Evolutionary conservation across 2,797 vertebrate species (phyloP), one percentile per base, ranked within the genome.

Genomic region (Sebastes nivosus): DNA sequence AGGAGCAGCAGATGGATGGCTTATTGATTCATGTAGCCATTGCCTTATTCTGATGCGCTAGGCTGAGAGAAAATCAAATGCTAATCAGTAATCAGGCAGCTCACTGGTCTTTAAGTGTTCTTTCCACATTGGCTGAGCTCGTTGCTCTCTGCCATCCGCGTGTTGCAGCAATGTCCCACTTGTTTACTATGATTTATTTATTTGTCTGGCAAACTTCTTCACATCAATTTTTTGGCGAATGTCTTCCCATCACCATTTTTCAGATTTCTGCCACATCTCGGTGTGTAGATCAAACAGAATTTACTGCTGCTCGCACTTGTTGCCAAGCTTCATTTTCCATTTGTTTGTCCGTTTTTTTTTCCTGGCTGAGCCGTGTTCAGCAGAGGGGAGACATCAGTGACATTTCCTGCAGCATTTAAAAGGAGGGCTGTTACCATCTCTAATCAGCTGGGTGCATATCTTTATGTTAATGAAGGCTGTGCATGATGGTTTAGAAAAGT

Each of bases 361-460:
- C 8, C 46, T 66, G 64, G 12, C 58, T 8, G 58, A 50, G 76
- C 16, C 25, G 1, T 3, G 50, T 68, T 78, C 64, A 54, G 77
- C 76, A 4, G 79, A 74, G 67, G 25, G 54, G 68, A 75, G 69
- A 72, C 72, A 30, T 71, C 73, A 9, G 66, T 85, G 77, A 79
- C 84, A 87, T 86, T 84, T 91, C 81, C 83, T 42, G 72, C 65
- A 80, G 77, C 72, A 60, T 87, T 82, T 75, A 67, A 78, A 79
- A 58, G 57, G 69, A 71, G 12, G 12, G 68, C 11, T 60, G 85
- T 67, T 72, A 25, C 66, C 61, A 18, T 69, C 75, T 79, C 66
- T 77, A 84, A 88, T 90, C 87, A 89, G 83, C 71, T 67, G 67
- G 38, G 3, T 74, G 66, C 75, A 61, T 66, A 59, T 74, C 68